Evolutionary conservation across 1,140 invertebrate species (phyloP).

Genomic region (Drosophila guanche): DNA sequence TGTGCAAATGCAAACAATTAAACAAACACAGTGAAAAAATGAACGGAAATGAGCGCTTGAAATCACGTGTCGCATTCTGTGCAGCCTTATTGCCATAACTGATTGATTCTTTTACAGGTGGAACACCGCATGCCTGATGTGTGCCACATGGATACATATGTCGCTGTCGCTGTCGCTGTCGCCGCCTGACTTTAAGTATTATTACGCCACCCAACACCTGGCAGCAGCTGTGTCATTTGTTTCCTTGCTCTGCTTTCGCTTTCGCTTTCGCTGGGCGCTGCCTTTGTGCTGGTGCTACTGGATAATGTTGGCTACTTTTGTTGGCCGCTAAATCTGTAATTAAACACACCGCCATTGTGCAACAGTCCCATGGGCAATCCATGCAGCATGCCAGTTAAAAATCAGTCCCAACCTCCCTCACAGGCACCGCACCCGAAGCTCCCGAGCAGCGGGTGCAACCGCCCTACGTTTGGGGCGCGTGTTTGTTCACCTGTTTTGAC

Average conservation of each 20-base stretch:
- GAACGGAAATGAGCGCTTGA: neutral
- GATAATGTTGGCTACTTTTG: too few relatives aligned
- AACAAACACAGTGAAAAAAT: neutral
- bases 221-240: slow-evolving; percentile 14
- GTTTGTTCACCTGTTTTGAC: slow-evolving; percentile 55
- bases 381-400: neutral
- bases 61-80: too few relatives aligned
- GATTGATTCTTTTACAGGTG: neutral
- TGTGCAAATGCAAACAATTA: too few relatives aligned
- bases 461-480: slow-evolving; percentile 8
- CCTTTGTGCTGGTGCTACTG: slow-evolving; percentile 28
- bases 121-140: neutral
- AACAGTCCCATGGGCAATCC: slow-evolving; percentile 14
- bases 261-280: neutral
- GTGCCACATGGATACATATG: slow-evolving; percentile 15
- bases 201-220: neutral
- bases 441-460: slow-evolving; percentile 5
- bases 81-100: too few relatives aligned
- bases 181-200: too few relatives aligned
- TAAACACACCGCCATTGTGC: slow-evolving; percentile 33
- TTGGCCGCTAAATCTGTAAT: slow-evolving; percentile 30
- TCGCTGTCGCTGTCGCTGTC: too few relatives aligned
- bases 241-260: slow-evolving; percentile 4
- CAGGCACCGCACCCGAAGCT: slow-evolving; percentile 5
- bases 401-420: neutral